Base-by-base conservation (phyloP, 1,140 invertebrate species). In the Dryas iulia region DNA sequence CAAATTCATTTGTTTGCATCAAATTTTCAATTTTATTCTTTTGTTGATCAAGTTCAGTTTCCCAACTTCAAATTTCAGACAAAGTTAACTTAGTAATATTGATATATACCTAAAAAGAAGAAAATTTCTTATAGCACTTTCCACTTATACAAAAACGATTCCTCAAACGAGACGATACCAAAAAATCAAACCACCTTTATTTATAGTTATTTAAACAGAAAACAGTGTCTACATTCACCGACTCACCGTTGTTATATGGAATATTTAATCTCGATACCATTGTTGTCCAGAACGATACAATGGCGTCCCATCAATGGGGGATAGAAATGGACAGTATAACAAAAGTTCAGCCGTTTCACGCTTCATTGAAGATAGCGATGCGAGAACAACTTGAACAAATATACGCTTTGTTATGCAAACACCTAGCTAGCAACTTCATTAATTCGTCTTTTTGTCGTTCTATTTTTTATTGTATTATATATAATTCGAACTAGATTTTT, bases 271-370 rank as follows among this genome's bases (percentile, higher is more conserved):
- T 47, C 39, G 39, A 47, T 47, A 47, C 7, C 23, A 62, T 52
- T 62, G 39, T 52, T 18, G 59, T 28, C 28, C 6, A 6, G 30
- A 10, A 47, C 59, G 10, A 59, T 62, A 52, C 35, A 62, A 4
- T 18, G 18, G 10, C 39, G 24, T n/a, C 39, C 39, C 39, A 52
- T 33, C 39, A 30, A 28, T 52, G 25, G 12, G 25, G 12, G 2
- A 25, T 26, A 23, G 59, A 6, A 26, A 61, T 28, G 25, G 12
- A 33, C 39, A 47, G 39, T 47, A 14, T 62, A 31, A 65, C 30
- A 65, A 65, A 35, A 24, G 62, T 31, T 35, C 21, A n/a, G 54
- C 56, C 39, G 35, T 65, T 57, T 58, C 31, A 65, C 23, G 31
- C 62, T 33, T 23, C 21, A 65, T 57, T 65, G 62, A 25, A 65